Conservation (phyloP, 2,797 vertebrate genomes). For the Taeniopygia guttata region DNA sequence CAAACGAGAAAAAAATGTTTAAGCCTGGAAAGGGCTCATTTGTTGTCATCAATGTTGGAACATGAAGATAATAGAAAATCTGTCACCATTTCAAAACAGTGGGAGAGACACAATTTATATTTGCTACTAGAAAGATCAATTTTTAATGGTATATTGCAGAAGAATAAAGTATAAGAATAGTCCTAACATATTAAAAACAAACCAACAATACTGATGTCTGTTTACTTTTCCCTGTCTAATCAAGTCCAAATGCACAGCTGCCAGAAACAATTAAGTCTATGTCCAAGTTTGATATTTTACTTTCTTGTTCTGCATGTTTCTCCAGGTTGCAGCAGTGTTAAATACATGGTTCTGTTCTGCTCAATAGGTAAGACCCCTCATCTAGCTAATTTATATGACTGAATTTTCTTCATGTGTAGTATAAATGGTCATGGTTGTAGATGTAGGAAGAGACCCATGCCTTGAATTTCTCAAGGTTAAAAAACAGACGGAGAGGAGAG, state of each 20-base stretch:
- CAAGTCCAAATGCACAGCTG: background rate
- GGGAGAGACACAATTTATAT: background rate
- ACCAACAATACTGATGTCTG: background rate
- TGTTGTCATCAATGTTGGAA: background rate
- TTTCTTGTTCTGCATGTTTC: background rate
- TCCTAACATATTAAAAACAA: background rate
- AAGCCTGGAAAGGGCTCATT: background rate
- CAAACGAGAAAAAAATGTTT: background rate
- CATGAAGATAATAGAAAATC: background rate
- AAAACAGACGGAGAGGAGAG: background rate
- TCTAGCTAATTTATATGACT: background rate
- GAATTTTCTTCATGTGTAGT: background rate
- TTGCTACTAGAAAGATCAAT: background rate
- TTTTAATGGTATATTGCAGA: background rate
- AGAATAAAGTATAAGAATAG: background rate
- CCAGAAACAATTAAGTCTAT: background rate
- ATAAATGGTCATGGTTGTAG: background rate
- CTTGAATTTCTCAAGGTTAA: background rate
- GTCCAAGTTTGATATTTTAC: background rate
- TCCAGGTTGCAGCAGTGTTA: background rate
- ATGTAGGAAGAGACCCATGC: background rate
- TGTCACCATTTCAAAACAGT: background rate
- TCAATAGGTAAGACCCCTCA: background rate
- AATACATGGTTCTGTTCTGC: background rate
- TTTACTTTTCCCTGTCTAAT: background rate